A percentile compares a stretch with the other conserved stretches of the same genome.
Evolutionary conservation across 1,140 invertebrate genomes (phyloP).

Genomic region (Phymastichus coffea): DNA sequence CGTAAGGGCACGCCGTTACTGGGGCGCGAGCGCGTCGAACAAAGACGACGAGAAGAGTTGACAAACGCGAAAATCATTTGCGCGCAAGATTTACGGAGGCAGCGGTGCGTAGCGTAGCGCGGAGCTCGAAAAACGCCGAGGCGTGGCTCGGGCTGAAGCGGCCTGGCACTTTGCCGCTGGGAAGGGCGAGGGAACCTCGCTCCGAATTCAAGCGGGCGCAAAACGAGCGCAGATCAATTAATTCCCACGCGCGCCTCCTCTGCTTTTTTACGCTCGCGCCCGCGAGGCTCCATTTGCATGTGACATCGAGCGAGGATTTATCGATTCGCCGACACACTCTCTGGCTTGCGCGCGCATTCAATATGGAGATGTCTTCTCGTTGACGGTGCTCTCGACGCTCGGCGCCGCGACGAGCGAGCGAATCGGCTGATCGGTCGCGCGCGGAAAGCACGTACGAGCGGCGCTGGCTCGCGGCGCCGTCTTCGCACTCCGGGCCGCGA

Average conservation of each 20-base stretch:
- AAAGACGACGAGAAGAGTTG: too few species aligned
- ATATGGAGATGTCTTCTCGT: too few species aligned
- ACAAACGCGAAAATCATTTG: background rate
- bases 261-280: conserved; percentile 6
- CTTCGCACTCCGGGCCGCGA: too few species aligned
- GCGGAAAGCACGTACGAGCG: too few species aligned
- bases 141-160: too few species aligned
- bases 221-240: background rate
- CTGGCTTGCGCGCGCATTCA: too few species aligned
- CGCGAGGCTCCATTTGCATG: too few species aligned
- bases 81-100: conserved; percentile 13
- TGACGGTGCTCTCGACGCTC: background rate
- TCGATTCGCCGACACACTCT: background rate
- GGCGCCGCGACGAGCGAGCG: background rate
- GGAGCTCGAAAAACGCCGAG: conserved; percentile 18
- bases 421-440: too few species aligned
- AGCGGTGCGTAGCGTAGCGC: conserved; percentile 22
- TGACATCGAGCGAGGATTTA: too few species aligned
- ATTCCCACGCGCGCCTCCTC: background rate
- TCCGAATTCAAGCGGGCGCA: conserved; percentile 2
- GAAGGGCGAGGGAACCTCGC: conserved; percentile 9
- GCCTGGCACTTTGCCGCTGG: background rate
- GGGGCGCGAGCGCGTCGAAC: background rate
- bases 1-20: too few species aligned
- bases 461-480: too few species aligned